Base-by-base conservation (phyloP, 2,113 vertebrate genomes). In the Maccullochella peelii region DNA sequence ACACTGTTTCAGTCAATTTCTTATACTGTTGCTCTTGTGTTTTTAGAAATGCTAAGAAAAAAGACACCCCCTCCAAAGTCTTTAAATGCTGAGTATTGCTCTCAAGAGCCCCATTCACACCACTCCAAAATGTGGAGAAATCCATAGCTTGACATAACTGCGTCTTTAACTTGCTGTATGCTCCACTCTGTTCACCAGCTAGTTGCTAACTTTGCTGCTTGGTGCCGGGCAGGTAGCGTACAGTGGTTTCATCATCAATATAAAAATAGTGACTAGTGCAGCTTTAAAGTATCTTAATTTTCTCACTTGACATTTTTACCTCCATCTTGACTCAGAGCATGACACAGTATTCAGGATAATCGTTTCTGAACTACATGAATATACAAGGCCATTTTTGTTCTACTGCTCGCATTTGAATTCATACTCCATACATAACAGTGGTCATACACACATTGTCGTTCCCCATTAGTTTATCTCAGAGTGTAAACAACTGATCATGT, bases 401-500 rank as follows among this genome's bases (percentile, higher is more conserved):
- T 25, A 30, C 33, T 47, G 20, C 40, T 73, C 8, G 6, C 11
- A 62, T 75, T 75, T 42, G 5, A 44, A 36, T 20, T 61, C n/a
- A 68, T 57, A 15, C 20, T 71, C 18, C 36, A 42, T 11, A 59
- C 67, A 80, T 30, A 66, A 23, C 14, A 30, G 15, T 42, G 6
- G 8, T 70, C 42, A 61, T 55, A 59, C 30, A 79, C 52, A 71
- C n/a, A 44, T 23, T 68, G 47, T 50, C 18, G 5, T 55, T 74
- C 69, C 18, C 21, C 59, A 58, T 68, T 59, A 40, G 57, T 73
- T 63, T 77, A 50, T 77, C 25, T 16, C 30, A 27, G 2, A 75
- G 68, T 49, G n/a, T 38, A 75, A 74, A 69, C 63, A 65, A 25
- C 42, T 67, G 62, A 80, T 75, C 70, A 38, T 70, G 50, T 47